Conservation (phyloP, 2,888 invertebrate genomes). For the Rapana venosa region DNA sequence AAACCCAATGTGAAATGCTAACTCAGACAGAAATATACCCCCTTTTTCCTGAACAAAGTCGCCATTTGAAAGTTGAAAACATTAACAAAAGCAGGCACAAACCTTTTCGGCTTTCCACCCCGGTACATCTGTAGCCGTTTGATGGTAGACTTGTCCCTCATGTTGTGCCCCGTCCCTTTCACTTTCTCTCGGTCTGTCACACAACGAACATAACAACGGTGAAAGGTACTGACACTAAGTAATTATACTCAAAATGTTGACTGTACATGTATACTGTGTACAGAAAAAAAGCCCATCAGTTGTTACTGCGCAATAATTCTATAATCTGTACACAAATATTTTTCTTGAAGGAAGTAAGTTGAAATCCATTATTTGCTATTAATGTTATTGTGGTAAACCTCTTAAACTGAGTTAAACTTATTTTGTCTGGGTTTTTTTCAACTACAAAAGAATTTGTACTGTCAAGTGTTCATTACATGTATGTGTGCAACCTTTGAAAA, state of each 20-base stretch:
- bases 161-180: constrained; percentile 82
- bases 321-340: too few relatives aligned
- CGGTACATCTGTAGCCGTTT: constrained; percentile 98
- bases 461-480: too few relatives aligned
- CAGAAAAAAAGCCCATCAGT: background rate
- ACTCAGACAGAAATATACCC: background rate
- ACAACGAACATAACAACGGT: background rate
- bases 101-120: constrained; percentile 95
- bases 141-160: constrained; percentile 93
- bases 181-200: constrained; percentile 82
- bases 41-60: background rate
- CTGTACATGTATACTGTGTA: background rate
- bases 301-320: too few relatives aligned
- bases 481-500: too few relatives aligned
- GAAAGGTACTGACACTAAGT: background rate
- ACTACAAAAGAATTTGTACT: too few relatives aligned
- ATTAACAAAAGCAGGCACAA: background rate
- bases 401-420: too few relatives aligned
- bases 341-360: too few relatives aligned
- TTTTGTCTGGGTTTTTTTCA: too few relatives aligned
- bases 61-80: background rate
- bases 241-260: background rate
- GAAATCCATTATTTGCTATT: too few relatives aligned
- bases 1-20: background rate
- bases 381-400: too few relatives aligned